A percentile compares a stretch with the other conserved stretches of the same genome.
phyloP scores from a whole-genome alignment of 2,888 invertebrate species.

The Ophion ventricosus region DNA sequence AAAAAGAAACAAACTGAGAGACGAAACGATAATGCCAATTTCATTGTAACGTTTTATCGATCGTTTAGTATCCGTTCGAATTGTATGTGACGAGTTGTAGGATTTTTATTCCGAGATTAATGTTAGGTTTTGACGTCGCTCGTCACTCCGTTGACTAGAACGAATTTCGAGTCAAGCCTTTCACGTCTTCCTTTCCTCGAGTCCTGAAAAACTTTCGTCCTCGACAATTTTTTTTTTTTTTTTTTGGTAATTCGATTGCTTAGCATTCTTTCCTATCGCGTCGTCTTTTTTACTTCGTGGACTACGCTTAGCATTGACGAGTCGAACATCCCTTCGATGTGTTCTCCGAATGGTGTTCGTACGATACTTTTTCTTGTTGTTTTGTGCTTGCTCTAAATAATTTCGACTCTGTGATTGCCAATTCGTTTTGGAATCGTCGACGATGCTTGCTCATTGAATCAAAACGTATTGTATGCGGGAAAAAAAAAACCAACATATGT shows the following conservation, averaged over 20 bases:
- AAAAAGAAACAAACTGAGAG: slow-evolving; percentile 4
- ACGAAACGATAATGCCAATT: slow-evolving; percentile 54
- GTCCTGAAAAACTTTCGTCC: neutral
- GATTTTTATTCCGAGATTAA: slow-evolving; percentile 68
- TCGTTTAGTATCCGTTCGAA: slow-evolving; percentile 50
- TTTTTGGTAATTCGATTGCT: slow-evolving; percentile 12
- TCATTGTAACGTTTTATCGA: slow-evolving; percentile 50
- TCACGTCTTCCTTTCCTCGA: slow-evolving; percentile 12
- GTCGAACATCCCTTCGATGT: neutral
- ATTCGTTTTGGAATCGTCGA: slow-evolving; percentile 44
- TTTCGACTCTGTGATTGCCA: slow-evolving; percentile 52
- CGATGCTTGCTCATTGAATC: slow-evolving; percentile 64
- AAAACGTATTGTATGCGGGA: slow-evolving; percentile 42
- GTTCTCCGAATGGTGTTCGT: slow-evolving; percentile 8
- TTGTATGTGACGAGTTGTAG: slow-evolving; percentile 69
- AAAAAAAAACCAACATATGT: slow-evolving; percentile 45
- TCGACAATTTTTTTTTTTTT: slow-evolving; percentile 23
- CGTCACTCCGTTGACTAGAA: slow-evolving; percentile 29
- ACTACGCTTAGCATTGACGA: slow-evolving; percentile 9
- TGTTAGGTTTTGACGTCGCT: slow-evolving; percentile 62
- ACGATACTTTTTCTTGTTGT: slow-evolving; percentile 17
- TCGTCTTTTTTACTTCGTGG: slow-evolving; percentile 1
- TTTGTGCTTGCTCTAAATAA: neutral
- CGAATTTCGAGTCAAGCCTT: slow-evolving; percentile 74
- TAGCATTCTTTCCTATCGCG: slow-evolving; percentile 1